Evolutionary conservation across 2,797 vertebrate species (phyloP).

Genomic region (Xyrichtys novacula): DNA sequence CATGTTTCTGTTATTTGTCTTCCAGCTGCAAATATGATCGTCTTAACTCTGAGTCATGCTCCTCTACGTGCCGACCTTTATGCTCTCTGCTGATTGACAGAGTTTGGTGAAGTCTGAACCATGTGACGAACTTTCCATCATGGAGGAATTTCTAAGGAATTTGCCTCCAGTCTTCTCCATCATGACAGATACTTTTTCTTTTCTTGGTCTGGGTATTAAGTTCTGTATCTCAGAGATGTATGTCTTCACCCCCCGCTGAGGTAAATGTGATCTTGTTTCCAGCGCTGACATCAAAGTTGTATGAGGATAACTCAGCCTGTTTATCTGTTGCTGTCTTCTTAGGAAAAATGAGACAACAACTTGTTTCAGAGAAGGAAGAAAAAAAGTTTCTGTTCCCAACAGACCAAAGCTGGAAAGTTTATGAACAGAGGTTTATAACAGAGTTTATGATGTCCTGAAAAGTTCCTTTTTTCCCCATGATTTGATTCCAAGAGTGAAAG

Average conservation of each 20-base stretch:
- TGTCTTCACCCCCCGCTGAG: not conserved
- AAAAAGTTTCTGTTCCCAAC: not conserved
- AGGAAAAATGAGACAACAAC: not conserved
- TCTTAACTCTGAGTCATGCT: conserved; percentile 1
- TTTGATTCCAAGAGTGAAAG: no score
- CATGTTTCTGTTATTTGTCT: conserved; percentile 2
- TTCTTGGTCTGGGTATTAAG: not conserved
- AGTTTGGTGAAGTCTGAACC: not conserved
- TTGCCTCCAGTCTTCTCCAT: conserved; percentile 1
- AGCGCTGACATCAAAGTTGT: not conserved
- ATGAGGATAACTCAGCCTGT: not conserved
- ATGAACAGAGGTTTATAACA: no score
- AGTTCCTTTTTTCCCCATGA: no score
- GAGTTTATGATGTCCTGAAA: no score
- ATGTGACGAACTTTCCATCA: not conserved
- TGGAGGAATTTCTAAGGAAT: not conserved
- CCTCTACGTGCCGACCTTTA: conserved; percentile 13
- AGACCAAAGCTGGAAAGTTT: no score
- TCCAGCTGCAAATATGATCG: conserved; percentile 15
- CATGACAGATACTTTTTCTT: not conserved
- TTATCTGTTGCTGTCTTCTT: not conserved
- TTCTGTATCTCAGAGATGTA: not conserved
- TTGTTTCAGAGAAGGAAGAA: not conserved
- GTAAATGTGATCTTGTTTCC: not conserved
- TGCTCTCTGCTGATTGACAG: conserved; percentile 9